Evolutionary conservation across 2,113 vertebrate genomes (phyloP).

Genomic region (Lutjanus erythropterus): DNA sequence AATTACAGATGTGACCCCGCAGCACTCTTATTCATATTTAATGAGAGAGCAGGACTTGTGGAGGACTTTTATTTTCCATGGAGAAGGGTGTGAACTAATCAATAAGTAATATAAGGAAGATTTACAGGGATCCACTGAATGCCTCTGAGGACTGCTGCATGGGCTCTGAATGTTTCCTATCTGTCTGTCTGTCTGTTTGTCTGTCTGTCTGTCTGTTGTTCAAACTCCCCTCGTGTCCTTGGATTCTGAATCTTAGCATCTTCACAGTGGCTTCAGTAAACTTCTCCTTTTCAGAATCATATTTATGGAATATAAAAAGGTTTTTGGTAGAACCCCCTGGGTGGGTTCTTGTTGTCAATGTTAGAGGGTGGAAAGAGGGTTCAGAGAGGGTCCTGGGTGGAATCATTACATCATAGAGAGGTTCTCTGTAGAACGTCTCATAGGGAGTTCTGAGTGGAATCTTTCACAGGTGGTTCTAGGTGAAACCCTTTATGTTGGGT

Average conservation of each 20-base stretch:
- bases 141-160: constrained; percentile 21
- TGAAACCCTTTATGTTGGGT: too few species aligned
- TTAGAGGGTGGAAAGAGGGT: too few species aligned
- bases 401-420: too few species aligned
- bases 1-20: constrained; percentile 66
- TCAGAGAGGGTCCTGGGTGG: too few species aligned
- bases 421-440: too few species aligned
- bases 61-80: constrained; percentile 66
- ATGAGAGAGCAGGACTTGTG: constrained; percentile 48
- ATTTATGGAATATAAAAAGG: too few species aligned
- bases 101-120: constrained; percentile 80
- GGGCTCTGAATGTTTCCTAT: constrained; percentile 25
- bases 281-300: constrained; percentile 1
- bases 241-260: constrained; percentile 11
- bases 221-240: constrained; percentile 1
- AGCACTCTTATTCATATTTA: constrained; percentile 70
- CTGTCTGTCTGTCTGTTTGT: neutral
- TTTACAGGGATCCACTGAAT: constrained; percentile 61
- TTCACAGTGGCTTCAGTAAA: neutral
- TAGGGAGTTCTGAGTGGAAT: too few species aligned
- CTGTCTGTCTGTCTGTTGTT: neutral
- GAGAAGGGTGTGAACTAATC: constrained; percentile 65
- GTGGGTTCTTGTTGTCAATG: too few species aligned
- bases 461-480: too few species aligned
- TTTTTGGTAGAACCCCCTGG: too few species aligned